phyloP scores from a whole-genome alignment of 1,140 invertebrate genomes.

The Ceratosolen solmsi region DNA sequence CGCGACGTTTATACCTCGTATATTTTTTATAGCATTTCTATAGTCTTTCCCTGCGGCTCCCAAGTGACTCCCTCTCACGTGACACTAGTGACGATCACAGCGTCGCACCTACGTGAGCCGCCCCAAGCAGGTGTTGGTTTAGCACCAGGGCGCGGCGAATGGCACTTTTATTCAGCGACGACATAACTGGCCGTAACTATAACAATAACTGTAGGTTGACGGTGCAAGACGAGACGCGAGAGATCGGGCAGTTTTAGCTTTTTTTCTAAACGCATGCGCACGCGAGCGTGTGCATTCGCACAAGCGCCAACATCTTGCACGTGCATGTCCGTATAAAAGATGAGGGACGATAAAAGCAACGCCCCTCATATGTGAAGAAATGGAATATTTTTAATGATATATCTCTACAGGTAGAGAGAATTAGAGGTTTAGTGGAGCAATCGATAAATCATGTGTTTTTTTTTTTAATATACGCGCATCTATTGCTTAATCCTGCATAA shows the following conservation, averaged over 20 bases:
- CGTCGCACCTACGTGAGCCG: slow-evolving; percentile 16
- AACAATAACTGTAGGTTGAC: slow-evolving; percentile 43
- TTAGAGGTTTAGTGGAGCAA: no score
- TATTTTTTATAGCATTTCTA: slow-evolving; percentile 28
- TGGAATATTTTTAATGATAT: no score
- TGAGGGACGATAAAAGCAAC: no score
- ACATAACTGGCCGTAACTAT: slow-evolving; percentile 25
- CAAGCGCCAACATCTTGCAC: no score
- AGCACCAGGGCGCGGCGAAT: not conserved
- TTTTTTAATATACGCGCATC: no score
- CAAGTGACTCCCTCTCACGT: not conserved
- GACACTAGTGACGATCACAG: not conserved
- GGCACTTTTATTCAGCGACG: slow-evolving; percentile 12
- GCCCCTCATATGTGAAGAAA: no score
- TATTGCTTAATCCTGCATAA: no score
- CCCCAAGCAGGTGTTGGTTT: not conserved
- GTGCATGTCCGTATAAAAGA: no score
- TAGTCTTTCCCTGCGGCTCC: not conserved
- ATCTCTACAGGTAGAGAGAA: no score
- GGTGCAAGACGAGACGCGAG: not conserved
- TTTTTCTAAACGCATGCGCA: not conserved
- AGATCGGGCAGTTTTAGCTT: slow-evolving; percentile 18
- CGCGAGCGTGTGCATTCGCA: no score
- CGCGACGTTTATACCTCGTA: slow-evolving; percentile 4
- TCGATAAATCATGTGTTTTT: no score